Percentiles rank a stretch among this genome's conserved stretches.
phyloP scores from a whole-genome alignment of 2,797 vertebrate species.

The Eutrigla gurnardus region DNA sequence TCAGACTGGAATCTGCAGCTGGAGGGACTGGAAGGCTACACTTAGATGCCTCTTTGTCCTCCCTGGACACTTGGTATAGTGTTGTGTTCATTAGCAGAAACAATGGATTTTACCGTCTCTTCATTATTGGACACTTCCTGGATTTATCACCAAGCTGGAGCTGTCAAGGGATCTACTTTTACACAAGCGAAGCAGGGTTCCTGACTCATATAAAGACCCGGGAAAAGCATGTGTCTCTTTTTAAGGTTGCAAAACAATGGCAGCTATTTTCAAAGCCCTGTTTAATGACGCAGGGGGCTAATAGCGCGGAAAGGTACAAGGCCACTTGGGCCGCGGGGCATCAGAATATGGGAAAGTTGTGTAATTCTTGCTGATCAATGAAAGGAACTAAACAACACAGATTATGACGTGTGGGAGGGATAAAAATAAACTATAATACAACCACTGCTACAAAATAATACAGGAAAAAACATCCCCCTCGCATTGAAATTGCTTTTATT shows the following conservation, averaged over 20 bases:
- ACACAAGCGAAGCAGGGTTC: too few species aligned
- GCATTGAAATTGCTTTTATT: slow-evolving; percentile 47
- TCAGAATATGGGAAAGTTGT: slow-evolving; percentile 62
- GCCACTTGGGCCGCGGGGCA: slow-evolving; percentile 66
- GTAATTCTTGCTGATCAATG: slow-evolving; percentile 74
- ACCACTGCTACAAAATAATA: slow-evolving; percentile 51
- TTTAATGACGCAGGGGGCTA: slow-evolving; percentile 71
- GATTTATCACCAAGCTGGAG: slow-evolving; percentile 8
- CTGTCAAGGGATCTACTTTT: too few species aligned
- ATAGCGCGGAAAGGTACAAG: slow-evolving; percentile 65
- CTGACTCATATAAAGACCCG: too few species aligned
- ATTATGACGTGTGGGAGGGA: slow-evolving; percentile 37
- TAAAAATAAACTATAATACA: slow-evolving; percentile 49
- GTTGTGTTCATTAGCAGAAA: slow-evolving; percentile 23
- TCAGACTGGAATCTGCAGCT: neutral
- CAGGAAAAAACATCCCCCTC: slow-evolving; percentile 38
- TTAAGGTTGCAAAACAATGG: slow-evolving; percentile 54
- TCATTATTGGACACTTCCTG: slow-evolving; percentile 38
- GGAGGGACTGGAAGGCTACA: slow-evolving; percentile 7
- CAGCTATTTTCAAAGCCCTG: slow-evolving; percentile 53
- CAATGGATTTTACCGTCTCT: slow-evolving; percentile 30
- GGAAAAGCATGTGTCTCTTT: slow-evolving; percentile 6
- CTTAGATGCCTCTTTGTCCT: slow-evolving; percentile 3
- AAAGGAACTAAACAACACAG: slow-evolving; percentile 59
- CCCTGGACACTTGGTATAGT: slow-evolving; percentile 16